Base-by-base conservation (phyloP, 2,888 invertebrate genomes). In the Diaprepes abbreviatus region DNA sequence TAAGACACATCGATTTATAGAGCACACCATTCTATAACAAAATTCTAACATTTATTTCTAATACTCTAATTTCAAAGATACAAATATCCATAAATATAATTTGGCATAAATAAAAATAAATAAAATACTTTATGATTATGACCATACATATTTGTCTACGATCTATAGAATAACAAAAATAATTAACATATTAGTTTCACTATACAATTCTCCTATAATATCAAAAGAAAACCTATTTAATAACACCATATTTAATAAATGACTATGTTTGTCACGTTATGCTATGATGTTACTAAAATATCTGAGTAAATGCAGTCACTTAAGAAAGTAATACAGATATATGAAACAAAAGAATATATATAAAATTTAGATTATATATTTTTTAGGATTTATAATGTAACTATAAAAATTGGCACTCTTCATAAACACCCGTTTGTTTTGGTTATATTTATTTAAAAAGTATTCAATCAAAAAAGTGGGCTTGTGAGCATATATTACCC, bases 1-100 rank as follows among this genome's bases (percentile, higher is more conserved):
- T 59, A 59, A 59, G 43, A 43, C 59, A 59, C 59, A 59, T 59
- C 16, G 43, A 43, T 59, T 59, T 43, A 43, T 59, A 17, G 43
- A 43, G 28, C 43, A 59, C 12, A 54, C 35, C 33, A 45, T 59
- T 45, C 43, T 59, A 40, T 59, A 59, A 19, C 43, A 43, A 45
- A 57, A 57, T 24, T 24, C 57, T 57, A 57, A 57, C 57, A 57
- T 57, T 40, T 16, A 50, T 45, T 24, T 50, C 48, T 50, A 48
- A 24, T 6, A 6, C 28, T 50, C 28, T 50, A 50, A 16, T 28
- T 12, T 28, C 4, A 24, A 12, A 28, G 12, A 28, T 28, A 50
- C 16, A 50, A 12, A 28, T 50, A 45, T n/a, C n/a, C n/a, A n/a
- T n/a, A n/a, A n/a, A n/a, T n/a, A n/a, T n/a, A n/a, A n/a, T n/a